phyloP scores from a whole-genome alignment of 2,888 invertebrate species.

The Tetheella fluctuosa region DNA sequence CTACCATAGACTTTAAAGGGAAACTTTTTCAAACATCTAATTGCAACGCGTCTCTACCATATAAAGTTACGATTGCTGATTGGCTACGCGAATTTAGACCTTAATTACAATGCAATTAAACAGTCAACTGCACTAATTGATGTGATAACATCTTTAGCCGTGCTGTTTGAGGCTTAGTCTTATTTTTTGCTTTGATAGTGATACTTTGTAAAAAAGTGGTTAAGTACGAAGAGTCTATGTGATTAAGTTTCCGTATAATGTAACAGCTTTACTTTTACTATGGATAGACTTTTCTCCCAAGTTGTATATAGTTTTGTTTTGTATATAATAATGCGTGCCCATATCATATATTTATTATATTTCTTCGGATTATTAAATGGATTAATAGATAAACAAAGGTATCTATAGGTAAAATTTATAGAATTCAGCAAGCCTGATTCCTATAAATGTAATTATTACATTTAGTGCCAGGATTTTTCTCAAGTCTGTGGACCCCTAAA shows the following conservation, averaged over 20 bases:
- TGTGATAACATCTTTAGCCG: constrained; percentile 58
- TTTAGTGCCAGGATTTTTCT: constrained; percentile 14
- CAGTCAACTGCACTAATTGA: constrained; percentile 65
- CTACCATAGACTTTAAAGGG: constrained; percentile 56
- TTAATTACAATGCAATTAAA: constrained; percentile 71
- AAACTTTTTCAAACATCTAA: constrained; percentile 61
- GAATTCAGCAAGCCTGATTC: too few relatives aligned
- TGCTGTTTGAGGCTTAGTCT: constrained; percentile 42
- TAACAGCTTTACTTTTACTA: not conserved
- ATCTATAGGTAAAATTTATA: too few relatives aligned
- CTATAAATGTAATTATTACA: not conserved
- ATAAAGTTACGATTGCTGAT: constrained; percentile 59
- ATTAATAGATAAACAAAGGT: too few relatives aligned
- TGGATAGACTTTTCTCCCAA: too few relatives aligned
- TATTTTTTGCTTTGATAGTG: constrained; percentile 48
- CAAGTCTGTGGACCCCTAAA: constrained; percentile 36
- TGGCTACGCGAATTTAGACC: constrained; percentile 60
- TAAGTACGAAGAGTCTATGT: constrained; percentile 20
- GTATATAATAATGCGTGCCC: too few relatives aligned
- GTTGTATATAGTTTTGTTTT: too few relatives aligned
- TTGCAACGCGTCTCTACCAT: constrained; percentile 56
- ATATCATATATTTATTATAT: too few relatives aligned
- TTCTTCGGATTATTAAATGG: too few relatives aligned
- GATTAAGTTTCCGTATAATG: constrained; percentile 28
- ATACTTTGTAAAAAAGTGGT: constrained; percentile 38